Percentiles rank a stretch among this genome's conserved stretches.
phyloP scores from a whole-genome alignment of 2,888 invertebrate genomes.

The Melanchra persicariae region DNA sequence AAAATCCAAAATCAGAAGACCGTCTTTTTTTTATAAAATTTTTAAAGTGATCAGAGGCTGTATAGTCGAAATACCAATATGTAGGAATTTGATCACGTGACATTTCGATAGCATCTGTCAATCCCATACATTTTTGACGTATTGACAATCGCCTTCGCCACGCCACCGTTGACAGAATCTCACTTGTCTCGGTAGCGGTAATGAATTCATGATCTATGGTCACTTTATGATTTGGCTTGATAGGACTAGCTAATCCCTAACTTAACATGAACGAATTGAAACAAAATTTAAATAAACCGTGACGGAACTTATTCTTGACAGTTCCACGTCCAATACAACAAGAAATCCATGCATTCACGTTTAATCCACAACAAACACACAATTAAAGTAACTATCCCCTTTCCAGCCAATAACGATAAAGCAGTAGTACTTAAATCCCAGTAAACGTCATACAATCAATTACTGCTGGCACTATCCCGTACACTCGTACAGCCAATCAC shows the following conservation, averaged over 20 bases:
- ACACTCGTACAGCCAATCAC: slow-evolving; percentile 27
- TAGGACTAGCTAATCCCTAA: neutral
- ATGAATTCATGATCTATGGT: no score
- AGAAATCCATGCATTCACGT: neutral
- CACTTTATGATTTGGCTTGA: no score
- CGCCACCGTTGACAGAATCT: no score
- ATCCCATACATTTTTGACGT: no score
- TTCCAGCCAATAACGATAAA: slow-evolving; percentile 11
- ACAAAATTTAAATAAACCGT: neutral
- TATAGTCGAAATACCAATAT: no score
- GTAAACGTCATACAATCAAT: slow-evolving; percentile 23
- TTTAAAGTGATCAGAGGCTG: neutral
- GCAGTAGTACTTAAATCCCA: slow-evolving; percentile 23
- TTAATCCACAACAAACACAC: neutral
- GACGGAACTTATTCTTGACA: neutral
- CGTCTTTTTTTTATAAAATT: no score
- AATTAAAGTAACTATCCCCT: slow-evolving; percentile 5
- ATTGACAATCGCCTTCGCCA: no score
- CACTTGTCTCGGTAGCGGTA: no score
- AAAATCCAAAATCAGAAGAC: no score
- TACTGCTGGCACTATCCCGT: slow-evolving; percentile 13
- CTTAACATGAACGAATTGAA: neutral
- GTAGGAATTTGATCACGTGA: no score
- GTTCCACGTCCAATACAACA: neutral
- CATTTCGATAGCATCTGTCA: no score